Base-by-base conservation (phyloP, 1,140 invertebrate species). In the Macrostomum lignano region DNA sequence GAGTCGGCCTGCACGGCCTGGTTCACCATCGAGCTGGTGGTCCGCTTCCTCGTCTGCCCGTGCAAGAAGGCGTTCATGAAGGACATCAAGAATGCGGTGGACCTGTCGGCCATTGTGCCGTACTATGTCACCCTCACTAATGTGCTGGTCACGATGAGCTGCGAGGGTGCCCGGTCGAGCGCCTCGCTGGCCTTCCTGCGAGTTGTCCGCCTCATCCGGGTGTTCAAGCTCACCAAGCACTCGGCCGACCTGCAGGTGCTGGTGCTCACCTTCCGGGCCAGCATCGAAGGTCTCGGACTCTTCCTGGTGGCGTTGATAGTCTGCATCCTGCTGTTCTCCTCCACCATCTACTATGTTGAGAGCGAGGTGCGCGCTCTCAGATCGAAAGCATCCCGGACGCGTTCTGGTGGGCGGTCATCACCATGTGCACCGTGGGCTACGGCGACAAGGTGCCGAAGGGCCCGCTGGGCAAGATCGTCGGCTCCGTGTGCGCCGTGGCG, bases 31-130 rank as follows among this genome's bases (percentile, higher is more conserved):
- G 61, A 63, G 41, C 52, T 62, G 14, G 14, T 58, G 4, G 36
- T 52, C 3, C 51, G 61, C 7, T 46, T 63, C 21, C 35, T 47
- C 4, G 48, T 53, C 1, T 55, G 52, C 32, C 61, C 61, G 3
- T 49, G 46, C 33, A 62, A 61, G 41, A 66, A 82, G 50, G 75
- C 77, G 64, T 86, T 84, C 68, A 79, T 79, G 67, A 73, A 75
- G 61, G 79, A 86, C 67, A 77, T 91, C 60, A 84, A 91, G 76
- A 93, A 93, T 66, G 75, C 82, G 60, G 86, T 93, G 63, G 84
- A 93, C 61, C 79, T 91, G 62, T 79, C 84, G 65, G 81, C 82
- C 55, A 86, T 93, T 67, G 84, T 88, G 67, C 84, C 82, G 47
- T 93, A 91, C 62, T 93, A 91, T 67, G 81, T 91, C 61, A 91